phyloP scores from a whole-genome alignment of 1,140 invertebrate genomes.

The Pollicipes pollicipes region DNA sequence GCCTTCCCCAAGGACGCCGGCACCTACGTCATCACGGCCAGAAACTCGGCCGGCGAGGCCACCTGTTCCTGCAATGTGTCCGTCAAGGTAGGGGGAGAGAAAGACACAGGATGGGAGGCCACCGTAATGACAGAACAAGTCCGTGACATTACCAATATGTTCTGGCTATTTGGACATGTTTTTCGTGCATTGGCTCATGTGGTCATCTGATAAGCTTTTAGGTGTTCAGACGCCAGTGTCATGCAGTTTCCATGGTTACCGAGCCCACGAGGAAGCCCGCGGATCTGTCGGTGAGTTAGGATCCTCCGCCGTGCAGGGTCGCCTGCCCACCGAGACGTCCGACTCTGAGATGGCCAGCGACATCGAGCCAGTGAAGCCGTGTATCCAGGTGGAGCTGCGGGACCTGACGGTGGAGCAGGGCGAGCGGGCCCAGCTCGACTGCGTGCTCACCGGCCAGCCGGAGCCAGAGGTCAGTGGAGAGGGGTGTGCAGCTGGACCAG shows the following conservation, averaged over 20 bases:
- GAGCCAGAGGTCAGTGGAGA: conserved; percentile 56
- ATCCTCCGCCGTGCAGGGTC: no score
- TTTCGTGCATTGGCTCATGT: no score
- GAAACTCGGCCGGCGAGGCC: conserved; percentile 43
- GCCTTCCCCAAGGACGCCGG: conserved; percentile 52
- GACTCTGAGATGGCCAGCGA: conserved; percentile 48
- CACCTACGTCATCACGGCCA: conserved; percentile 41
- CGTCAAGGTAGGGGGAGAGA: conserved; percentile 40
- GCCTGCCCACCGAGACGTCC: conserved; percentile 48
- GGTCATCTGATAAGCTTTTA: no score
- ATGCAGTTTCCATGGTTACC: no score
- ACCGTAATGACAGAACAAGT: no score
- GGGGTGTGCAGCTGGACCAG: no score
- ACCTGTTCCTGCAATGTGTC: conserved; percentile 42
- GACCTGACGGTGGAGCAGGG: conserved; percentile 51
- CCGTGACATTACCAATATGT: no score
- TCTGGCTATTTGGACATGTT: no score
- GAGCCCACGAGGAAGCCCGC: no score
- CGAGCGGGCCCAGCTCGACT: conserved; percentile 48
- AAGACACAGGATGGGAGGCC: no score
- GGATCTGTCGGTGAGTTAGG: no score
- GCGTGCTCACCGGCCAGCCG: conserved; percentile 62
- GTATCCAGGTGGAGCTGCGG: conserved; percentile 48
- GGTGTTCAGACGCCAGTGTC: no score
- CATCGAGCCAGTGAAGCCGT: conserved; percentile 48